phyloP scores from a whole-genome alignment of 1,140 invertebrate species.

The Drosophila obscura region DNA sequence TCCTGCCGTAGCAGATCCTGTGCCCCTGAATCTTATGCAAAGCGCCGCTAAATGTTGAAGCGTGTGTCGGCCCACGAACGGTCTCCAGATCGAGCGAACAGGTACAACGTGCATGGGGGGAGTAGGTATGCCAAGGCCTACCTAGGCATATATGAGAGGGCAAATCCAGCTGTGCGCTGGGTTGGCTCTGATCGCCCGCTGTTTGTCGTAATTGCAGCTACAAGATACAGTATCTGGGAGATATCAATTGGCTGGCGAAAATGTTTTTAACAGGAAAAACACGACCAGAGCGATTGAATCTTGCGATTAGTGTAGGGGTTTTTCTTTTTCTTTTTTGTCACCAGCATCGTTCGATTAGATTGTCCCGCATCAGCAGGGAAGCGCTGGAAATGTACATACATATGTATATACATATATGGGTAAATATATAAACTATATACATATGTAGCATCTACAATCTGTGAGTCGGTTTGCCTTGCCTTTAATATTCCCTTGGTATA shows the following conservation, averaged over 20 bases:
- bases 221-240: constrained; percentile 47
- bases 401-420: too few species aligned
- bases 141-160: not conserved
- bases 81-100: too few species aligned
- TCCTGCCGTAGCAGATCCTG: not conserved
- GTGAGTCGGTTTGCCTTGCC: too few species aligned
- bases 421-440: too few species aligned
- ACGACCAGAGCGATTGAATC: constrained; percentile 7
- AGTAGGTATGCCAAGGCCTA: not conserved
- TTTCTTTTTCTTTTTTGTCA: constrained; percentile 2
- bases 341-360: constrained; percentile 29
- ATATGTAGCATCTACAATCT: too few species aligned
- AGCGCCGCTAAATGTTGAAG: constrained; percentile 58
- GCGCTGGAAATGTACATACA: too few species aligned
- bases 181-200: constrained; percentile 29
- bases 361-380: constrained; percentile 21
- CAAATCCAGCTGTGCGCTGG: constrained; percentile 23
- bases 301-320: constrained; percentile 8
- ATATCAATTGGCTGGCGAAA: constrained; percentile 39
- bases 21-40: constrained; percentile 51
- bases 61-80: constrained; percentile 39
- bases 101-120: constrained; percentile 1
- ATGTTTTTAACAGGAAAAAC: constrained; percentile 39
- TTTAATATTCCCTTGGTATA: too few species aligned
- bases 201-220: constrained; percentile 51